A percentile compares a stretch with the other conserved stretches of the same genome.
Evolutionary conservation across 2,113 vertebrate genomes (phyloP).

Genomic region (Pterophyllum scalare): DNA sequence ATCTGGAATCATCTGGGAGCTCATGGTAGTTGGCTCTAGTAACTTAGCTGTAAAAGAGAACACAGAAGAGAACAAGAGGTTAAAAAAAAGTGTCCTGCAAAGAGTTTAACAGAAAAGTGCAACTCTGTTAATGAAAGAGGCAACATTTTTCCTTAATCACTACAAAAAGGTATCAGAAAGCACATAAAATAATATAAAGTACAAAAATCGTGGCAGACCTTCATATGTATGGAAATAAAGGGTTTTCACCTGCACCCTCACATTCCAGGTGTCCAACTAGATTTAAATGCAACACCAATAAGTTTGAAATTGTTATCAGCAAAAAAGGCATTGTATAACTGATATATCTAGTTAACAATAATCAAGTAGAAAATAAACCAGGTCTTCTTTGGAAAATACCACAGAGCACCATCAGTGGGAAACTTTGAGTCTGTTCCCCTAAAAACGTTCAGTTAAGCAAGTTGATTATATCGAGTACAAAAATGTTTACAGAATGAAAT

Average conservation of each 20-base stretch:
- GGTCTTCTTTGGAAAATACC: background rate
- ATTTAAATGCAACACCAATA: background rate
- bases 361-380: background rate
- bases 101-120: background rate
- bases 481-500: constrained; percentile 40
- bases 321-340: background rate
- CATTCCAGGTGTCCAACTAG: background rate
- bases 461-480: background rate
- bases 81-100: background rate
- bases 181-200: background rate
- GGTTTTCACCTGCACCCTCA: background rate
- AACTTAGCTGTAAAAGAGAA: constrained; percentile 44
- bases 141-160: background rate
- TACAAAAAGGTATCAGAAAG: background rate
- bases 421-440: background rate
- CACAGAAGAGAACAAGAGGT: background rate
- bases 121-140: background rate
- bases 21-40: constrained; percentile 30
- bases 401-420: background rate
- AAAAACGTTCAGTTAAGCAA: background rate
- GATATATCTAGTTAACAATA: background rate
- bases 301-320: background rate
- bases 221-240: too few species aligned
- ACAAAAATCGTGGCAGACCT: background rate
- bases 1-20: background rate